Evolutionary conservation across 2,797 vertebrate genomes (phyloP), one percentile per base, ranked within the genome.

Genomic region (Cottoperca gobio): DNA sequence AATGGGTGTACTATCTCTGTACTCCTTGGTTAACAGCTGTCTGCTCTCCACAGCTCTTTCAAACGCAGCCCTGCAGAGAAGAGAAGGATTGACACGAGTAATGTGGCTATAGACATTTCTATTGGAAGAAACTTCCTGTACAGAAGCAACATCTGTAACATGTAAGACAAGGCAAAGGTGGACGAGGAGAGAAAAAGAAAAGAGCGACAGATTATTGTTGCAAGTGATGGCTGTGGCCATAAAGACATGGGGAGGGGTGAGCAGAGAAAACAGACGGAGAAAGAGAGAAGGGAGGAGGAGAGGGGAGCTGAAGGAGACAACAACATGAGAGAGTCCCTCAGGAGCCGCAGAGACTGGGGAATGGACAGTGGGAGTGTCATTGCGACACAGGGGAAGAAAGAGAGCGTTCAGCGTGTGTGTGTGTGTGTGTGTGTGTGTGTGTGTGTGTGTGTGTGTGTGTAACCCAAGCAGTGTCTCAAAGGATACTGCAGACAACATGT

Each of bases 111-210:
- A 72, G 72, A 74, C 4, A 70, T 69, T 55, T 70, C 21, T 46
- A 52, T 42, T 52, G 45, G 48, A 33, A 54, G 66, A 69, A 65
- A 70, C 39, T 48, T 79, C 50, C 68, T 67, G 48, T 75, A 57
- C n/a, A n/a, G n/a, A n/a, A 80, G 89, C 82, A 87, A 78, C 82
- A 80, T 79, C 76, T 83, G 48, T 58, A 65, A 73, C 63, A 73
- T 39, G 40, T 26, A n/a, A 58, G 62, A 70, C 59, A 59, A n/a
- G 9, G 49, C 6, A 2, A 46, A 66, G 62, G 72, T 5, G 50
- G 69, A 39, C 65, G n/a, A 48, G 35, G 1, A 43, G 33, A 28
- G 35, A 50, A 26, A 46, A 12, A 60, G 66, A 35, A 71, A 35
- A 40, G 43, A 66, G 33, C 5, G 55, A 63, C 24, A 74, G 60